Evolutionary conservation across 2,888 invertebrate species (phyloP).

Genomic region (Malthinus seriepunctatus): DNA sequence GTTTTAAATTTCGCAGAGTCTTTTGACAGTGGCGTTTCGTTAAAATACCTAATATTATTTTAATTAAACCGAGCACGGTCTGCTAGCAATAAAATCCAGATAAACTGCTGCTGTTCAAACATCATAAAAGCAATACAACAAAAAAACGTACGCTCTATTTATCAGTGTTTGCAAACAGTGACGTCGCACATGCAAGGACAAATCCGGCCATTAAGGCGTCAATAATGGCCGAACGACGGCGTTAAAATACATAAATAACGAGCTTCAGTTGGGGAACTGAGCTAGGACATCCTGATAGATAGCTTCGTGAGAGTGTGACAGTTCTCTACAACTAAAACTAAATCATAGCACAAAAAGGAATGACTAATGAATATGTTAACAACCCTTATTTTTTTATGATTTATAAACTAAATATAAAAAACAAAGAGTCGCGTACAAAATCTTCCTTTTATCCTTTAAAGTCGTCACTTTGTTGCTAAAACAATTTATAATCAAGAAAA

Average conservation of each 20-base stretch:
- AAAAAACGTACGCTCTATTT: slow-evolving; percentile 48
- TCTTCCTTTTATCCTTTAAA: too few species aligned
- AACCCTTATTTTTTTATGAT: too few species aligned
- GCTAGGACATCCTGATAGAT: slow-evolving; percentile 46
- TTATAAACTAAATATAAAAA: too few species aligned
- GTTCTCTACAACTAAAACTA: slow-evolving; percentile 29
- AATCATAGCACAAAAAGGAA: slow-evolving; percentile 18
- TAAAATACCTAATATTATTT: slow-evolving; percentile 33
- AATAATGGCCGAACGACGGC: slow-evolving; percentile 55
- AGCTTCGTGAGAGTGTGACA: slow-evolving; percentile 36
- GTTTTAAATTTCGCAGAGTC: slow-evolving; percentile 29
- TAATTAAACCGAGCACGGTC: slow-evolving; percentile 37
- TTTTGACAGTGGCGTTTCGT: slow-evolving; percentile 20
- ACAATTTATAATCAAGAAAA: slow-evolving; percentile 1
- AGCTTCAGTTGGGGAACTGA: slow-evolving; percentile 34
- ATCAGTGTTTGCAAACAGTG: slow-evolving; percentile 56
- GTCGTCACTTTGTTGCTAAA: not conserved
- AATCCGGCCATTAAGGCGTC: slow-evolving; percentile 56
- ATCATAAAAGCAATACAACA: slow-evolving; percentile 42
- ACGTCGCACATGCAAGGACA: slow-evolving; percentile 52
- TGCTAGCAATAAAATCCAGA: slow-evolving; percentile 39
- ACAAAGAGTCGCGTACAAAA: too few species aligned
- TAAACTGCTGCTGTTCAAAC: slow-evolving; percentile 45
- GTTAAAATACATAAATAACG: slow-evolving; percentile 56
- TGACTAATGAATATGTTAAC: slow-evolving; percentile 1